Evolutionary conservation across 2,797 vertebrate species (phyloP).

Genomic region (Esox masquinongy): DNA sequence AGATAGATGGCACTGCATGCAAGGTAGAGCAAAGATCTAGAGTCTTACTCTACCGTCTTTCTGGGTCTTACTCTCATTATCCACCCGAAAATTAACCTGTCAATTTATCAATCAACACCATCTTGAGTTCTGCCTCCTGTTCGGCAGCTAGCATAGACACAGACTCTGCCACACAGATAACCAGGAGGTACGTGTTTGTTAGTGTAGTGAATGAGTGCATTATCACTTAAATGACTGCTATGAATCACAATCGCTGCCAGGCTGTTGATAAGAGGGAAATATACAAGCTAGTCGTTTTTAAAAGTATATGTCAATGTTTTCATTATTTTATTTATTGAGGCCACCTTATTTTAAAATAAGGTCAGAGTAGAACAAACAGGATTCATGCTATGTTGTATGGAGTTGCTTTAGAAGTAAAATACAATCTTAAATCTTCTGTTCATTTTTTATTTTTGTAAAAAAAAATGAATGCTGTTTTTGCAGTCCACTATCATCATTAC

Average conservation of each 20-base stretch:
- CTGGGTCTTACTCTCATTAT: conserved; percentile 96
- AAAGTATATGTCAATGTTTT: conserved; percentile 66
- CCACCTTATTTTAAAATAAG: conserved; percentile 47
- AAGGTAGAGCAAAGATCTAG: conserved; percentile 81
- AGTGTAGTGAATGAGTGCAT: conserved; percentile 97
- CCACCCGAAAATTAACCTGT: conserved; percentile 99
- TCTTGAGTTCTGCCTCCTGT: conserved; percentile 89
- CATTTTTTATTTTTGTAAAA: neutral
- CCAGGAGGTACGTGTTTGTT: conserved; percentile 92
- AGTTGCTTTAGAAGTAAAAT: conserved; percentile 25
- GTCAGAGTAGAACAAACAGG: conserved; percentile 50
- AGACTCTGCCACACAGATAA: conserved; percentile 92
- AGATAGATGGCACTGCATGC: conserved; percentile 99
- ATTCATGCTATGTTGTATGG: conserved; percentile 48
- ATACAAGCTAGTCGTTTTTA: conserved; percentile 71
- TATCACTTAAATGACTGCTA: conserved; percentile 99
- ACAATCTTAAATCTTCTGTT: conserved; percentile 5
- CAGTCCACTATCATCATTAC: neutral
- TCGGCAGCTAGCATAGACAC: conserved; percentile 81
- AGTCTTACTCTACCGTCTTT: conserved; percentile 74
- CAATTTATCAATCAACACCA: conserved; percentile 99
- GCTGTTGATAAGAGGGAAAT: conserved; percentile 88
- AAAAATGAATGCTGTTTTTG: neutral
- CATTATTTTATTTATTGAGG: conserved; percentile 65
- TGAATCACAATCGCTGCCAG: conserved; percentile 97